Conservation (phyloP, 2,113 vertebrate species). For the Sinocyclocheilus maitianheensis region DNA sequence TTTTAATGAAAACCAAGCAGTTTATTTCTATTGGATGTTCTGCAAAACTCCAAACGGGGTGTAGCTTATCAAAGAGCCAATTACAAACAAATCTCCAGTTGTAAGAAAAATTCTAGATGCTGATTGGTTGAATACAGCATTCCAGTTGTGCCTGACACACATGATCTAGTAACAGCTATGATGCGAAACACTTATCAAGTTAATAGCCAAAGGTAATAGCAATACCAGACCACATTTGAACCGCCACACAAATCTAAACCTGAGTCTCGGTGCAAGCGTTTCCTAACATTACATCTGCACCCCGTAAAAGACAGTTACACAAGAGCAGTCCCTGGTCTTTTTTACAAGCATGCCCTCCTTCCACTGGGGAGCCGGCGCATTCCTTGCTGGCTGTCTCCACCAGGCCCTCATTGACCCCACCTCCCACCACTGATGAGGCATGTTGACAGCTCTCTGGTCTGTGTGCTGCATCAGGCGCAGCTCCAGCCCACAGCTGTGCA, state of each 20-base stretch:
- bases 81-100: background rate
- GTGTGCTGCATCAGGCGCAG: constrained; percentile 43
- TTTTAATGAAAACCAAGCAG: background rate
- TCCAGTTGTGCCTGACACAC: background rate
- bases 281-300: background rate
- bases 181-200: background rate
- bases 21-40: background rate
- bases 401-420: constrained; percentile 2
- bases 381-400: constrained; percentile 26
- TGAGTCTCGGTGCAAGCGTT: background rate
- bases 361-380: constrained; percentile 9
- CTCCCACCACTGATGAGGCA: constrained; percentile 2
- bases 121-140: background rate
- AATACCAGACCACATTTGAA: background rate
- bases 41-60: background rate
- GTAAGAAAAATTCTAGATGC: background rate
- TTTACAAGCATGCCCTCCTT: background rate
- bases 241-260: background rate
- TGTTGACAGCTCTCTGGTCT: constrained; percentile 32
- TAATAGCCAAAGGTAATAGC: background rate
- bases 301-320: background rate
- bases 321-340: background rate
- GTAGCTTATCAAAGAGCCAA: background rate
- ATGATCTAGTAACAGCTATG: background rate
- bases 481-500: constrained; percentile 58